phyloP scores from a whole-genome alignment of 2,888 invertebrate genomes.

The Magallana nippona region DNA sequence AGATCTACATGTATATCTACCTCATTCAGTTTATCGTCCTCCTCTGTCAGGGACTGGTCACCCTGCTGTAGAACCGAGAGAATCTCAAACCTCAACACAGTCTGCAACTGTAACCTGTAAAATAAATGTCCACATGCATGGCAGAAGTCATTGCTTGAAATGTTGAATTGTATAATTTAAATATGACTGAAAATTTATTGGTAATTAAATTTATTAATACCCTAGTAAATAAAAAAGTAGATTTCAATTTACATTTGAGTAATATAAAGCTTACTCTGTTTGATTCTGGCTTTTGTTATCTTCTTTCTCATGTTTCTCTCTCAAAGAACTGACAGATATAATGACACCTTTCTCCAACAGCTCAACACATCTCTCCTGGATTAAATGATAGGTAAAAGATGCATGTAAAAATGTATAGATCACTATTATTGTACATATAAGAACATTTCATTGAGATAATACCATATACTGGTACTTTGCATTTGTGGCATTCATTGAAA shows the following conservation, averaged over 20 bases:
- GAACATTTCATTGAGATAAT: too few relatives aligned
- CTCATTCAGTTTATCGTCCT: constrained; percentile 59
- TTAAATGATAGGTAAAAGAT: background rate
- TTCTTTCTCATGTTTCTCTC: constrained; percentile 61
- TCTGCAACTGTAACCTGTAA: constrained; percentile 69
- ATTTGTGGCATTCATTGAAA: too few relatives aligned
- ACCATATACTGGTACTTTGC: too few relatives aligned
- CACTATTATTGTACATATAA: too few relatives aligned
- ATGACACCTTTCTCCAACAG: constrained; percentile 58
- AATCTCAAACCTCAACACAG: constrained; percentile 67
- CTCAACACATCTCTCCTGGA: constrained; percentile 56
- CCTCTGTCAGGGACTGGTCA: constrained; percentile 56
- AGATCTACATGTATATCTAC: constrained; percentile 12
- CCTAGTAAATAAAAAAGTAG: too few relatives aligned
- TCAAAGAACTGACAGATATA: constrained; percentile 50
- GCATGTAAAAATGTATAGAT: too few relatives aligned
- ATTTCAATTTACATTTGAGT: background rate
- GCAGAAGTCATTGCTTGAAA: background rate
- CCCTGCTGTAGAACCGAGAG: constrained; percentile 59
- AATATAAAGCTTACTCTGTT: constrained; percentile 63
- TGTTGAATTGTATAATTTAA: too few relatives aligned
- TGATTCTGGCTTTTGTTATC: constrained; percentile 47
- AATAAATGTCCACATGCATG: background rate
- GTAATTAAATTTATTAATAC: too few relatives aligned
- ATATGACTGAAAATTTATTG: too few relatives aligned